phyloP scores from a whole-genome alignment of 2,888 invertebrate genomes.

The Apamea crenata region DNA sequence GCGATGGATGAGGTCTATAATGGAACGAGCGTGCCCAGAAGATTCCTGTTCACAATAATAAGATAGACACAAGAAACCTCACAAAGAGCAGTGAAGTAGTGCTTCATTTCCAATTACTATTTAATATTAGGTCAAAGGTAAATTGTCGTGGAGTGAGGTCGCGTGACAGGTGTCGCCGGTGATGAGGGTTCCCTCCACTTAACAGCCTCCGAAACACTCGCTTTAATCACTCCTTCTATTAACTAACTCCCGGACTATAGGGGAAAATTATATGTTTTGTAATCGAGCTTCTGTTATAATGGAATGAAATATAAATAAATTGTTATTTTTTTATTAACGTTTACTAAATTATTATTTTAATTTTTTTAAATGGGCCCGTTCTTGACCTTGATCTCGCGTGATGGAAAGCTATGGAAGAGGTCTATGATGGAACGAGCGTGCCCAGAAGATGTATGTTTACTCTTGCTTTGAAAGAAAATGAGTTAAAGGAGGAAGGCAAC shows the following conservation, averaged over 20 bases:
- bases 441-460: not conserved
- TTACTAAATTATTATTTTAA: no score
- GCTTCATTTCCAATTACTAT: conserved; percentile 69
- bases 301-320: not conserved
- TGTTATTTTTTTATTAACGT: not conserved
- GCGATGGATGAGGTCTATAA: not conserved
- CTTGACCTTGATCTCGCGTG: not conserved
- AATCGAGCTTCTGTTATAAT: not conserved
- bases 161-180: conserved; percentile 71
- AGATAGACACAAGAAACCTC: not conserved
- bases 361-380: not conserved
- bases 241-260: conserved; percentile 39
- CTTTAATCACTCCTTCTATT: conserved; percentile 63
- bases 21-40: not conserved
- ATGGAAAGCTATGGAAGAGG: not conserved
- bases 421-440: not conserved
- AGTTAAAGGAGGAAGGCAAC: not conserved
- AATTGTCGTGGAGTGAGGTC: conserved; percentile 67
- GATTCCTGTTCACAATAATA: not conserved
- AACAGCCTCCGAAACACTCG: conserved; percentile 57
- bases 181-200: conserved; percentile 71
- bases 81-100: conserved; percentile 51
- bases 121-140: conserved; percentile 70
- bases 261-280: not conserved
- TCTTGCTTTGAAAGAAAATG: not conserved